Conservation (phyloP, 2,797 vertebrate genomes). For the Oreortyx pictus region DNA sequence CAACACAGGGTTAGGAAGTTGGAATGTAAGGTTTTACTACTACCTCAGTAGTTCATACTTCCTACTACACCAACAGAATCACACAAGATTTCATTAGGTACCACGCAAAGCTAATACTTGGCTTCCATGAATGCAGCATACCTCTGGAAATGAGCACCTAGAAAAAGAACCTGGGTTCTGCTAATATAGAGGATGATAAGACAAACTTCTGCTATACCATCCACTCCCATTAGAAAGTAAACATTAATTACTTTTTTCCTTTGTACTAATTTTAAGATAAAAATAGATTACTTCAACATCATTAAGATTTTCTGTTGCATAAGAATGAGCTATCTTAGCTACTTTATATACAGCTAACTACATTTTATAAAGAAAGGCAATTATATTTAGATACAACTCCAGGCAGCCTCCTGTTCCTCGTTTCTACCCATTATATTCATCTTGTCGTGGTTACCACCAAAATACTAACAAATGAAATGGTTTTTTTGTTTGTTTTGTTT, state of each 20-base stretch:
- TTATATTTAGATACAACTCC: background rate
- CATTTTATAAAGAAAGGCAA: background rate
- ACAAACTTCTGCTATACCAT: background rate
- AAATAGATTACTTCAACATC: background rate
- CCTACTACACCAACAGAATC: background rate
- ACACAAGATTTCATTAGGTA: too few species aligned
- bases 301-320: background rate
- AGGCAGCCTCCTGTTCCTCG: background rate
- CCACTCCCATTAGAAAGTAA: background rate
- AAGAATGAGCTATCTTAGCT: background rate
- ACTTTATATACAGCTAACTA: background rate
- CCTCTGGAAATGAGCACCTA: background rate
- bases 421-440: background rate
- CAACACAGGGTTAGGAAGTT: background rate
- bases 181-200: background rate
- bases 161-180: background rate
- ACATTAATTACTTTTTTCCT: background rate
- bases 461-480: background rate
- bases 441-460: background rate
- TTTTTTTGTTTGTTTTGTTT: background rate
- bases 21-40: background rate
- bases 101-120: background rate
- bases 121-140: background rate
- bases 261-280: background rate
- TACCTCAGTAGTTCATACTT: background rate